Evolutionary conservation across 2,113 vertebrate genomes (phyloP), one percentile per base, ranked within the genome.

Genomic region (Mugil cephalus): DNA sequence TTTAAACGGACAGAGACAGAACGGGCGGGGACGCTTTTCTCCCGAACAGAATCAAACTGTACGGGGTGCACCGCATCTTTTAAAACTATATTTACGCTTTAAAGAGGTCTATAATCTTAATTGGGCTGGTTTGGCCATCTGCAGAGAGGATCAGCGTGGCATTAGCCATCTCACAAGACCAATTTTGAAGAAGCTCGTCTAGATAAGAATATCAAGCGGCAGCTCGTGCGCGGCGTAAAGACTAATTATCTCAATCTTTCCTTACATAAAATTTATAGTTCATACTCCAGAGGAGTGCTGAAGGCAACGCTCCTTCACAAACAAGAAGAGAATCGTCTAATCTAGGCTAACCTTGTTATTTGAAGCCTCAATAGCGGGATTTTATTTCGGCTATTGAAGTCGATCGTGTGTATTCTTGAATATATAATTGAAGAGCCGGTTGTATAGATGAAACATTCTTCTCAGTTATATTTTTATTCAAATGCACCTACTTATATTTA

Each of bases 1-100:
- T 65, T 84, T 88, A 81, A 88, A 80, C 69, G 70, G 88, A 59
- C 73, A 61, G 69, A 60, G 68, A 85, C 58, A 47, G 81, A 87
- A 69, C n/a, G 59, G 61, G 50, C 51, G 58, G 39, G n/a, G 64
- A 18, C 18, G 54, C 68, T 71, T 75, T 61, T 72, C 54, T 74
- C 38, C 46, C 15, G 69, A 62, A 62, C n/a, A 38, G 18, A 73
- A 76, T 63, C 66, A 74, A 88, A 19, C 68, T 58, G 48, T 70
- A 68, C 14, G 47, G 65, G 70, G 83, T 60, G 48, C 52, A 79
- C 53, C 47, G 40, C 13, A 30, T 83, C 63, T 80, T 83, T 87
- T 61, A 65, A 72, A 51, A 72, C 63, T 79, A 56, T 67, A 69
- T 78, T 70, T 38, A 69, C 11, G 62, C 85, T 75, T 79, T 58